A percentile compares a stretch with the other conserved stretches of the same genome.
phyloP scores from a whole-genome alignment of 2,113 vertebrate species.

The Rhinichthys klamathensis region DNA sequence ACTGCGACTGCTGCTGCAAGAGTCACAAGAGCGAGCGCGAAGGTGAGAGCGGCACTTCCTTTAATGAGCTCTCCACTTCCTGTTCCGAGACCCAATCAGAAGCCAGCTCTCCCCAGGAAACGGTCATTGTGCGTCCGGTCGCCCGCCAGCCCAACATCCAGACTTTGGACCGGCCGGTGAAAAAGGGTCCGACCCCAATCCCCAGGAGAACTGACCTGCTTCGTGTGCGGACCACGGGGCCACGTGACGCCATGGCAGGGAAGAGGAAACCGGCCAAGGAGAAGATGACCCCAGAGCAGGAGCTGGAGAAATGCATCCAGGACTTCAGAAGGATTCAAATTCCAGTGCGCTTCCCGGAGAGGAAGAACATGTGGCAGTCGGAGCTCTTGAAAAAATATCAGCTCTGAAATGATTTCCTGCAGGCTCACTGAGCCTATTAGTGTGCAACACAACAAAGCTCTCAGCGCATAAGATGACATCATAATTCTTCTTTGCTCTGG shows the following conservation, averaged over 20 bases:
- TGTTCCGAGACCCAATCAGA: constrained; percentile 98
- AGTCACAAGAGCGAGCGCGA: constrained; percentile 92
- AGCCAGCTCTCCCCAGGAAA: constrained; percentile 95
- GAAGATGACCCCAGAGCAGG: constrained; percentile 95
- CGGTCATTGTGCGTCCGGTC: constrained; percentile 90
- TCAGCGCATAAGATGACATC: constrained; percentile 44
- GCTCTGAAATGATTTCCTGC: constrained; percentile 75
- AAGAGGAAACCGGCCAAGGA: constrained; percentile 92
- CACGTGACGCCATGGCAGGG: constrained; percentile 83
- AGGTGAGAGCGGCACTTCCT: constrained; percentile 94
- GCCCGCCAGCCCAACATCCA: constrained; percentile 88
- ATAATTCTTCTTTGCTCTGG: constrained; percentile 42
- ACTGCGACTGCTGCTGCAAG: constrained; percentile 98
- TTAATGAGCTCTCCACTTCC: constrained; percentile 96
- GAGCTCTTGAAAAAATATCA: constrained; percentile 95
- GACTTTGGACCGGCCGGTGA: constrained; percentile 89
- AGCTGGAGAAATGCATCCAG: constrained; percentile 97
- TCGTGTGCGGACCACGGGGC: constrained; percentile 88
- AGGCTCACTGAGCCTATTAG: background rate
- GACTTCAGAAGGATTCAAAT: constrained; percentile 98
- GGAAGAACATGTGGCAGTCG: constrained; percentile 96
- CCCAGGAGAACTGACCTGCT: constrained; percentile 94
- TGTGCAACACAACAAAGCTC: constrained; percentile 43
- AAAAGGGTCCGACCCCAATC: constrained; percentile 87
- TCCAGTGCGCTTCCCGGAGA: constrained; percentile 92